Evolutionary conservation across 2,888 invertebrate genomes (phyloP).

Genomic region (Lissonota sp.): DNA sequence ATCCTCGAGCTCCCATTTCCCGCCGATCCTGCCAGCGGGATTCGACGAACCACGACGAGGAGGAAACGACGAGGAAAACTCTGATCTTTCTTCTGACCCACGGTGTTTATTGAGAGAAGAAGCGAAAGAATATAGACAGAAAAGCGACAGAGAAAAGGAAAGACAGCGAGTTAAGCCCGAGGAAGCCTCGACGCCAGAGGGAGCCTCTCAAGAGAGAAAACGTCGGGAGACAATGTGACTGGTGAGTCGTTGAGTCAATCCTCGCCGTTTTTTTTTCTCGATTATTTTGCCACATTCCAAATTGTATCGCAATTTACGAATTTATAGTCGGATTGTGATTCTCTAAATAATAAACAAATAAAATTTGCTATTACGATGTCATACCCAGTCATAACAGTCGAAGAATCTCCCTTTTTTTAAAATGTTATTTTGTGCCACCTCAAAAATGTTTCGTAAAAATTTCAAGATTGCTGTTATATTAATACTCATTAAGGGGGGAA

Average conservation of each 20-base stretch:
- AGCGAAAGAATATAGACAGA: constrained; percentile 17
- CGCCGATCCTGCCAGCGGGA: constrained; percentile 32
- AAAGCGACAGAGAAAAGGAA: constrained; percentile 18
- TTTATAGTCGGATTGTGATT: too few relatives aligned
- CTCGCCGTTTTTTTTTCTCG: constrained; percentile 3
- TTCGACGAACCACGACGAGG: constrained; percentile 46
- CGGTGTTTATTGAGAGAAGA: constrained; percentile 19
- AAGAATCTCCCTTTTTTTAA: too few relatives aligned
- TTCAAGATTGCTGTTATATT: too few relatives aligned
- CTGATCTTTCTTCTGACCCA: constrained; percentile 20
- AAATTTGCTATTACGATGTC: not conserved
- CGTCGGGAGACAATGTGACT: constrained; percentile 45
- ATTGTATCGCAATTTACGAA: too few relatives aligned
- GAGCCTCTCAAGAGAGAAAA: constrained; percentile 14
- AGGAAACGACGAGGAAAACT: constrained; percentile 32
- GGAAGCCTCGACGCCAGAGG: constrained; percentile 21
- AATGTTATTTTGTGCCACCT: too few relatives aligned
- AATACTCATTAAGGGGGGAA: too few relatives aligned
- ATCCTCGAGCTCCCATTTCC: not conserved
- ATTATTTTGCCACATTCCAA: not conserved
- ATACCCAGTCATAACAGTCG: too few relatives aligned
- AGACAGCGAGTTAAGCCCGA: constrained; percentile 17
- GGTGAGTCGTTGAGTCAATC: constrained; percentile 52
- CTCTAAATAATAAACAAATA: not conserved
- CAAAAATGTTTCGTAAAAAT: too few relatives aligned